Evolutionary conservation across 1,140 invertebrate genomes (phyloP), one percentile per base, ranked within the genome.

Genomic region (Bathynomus jamesi): DNA sequence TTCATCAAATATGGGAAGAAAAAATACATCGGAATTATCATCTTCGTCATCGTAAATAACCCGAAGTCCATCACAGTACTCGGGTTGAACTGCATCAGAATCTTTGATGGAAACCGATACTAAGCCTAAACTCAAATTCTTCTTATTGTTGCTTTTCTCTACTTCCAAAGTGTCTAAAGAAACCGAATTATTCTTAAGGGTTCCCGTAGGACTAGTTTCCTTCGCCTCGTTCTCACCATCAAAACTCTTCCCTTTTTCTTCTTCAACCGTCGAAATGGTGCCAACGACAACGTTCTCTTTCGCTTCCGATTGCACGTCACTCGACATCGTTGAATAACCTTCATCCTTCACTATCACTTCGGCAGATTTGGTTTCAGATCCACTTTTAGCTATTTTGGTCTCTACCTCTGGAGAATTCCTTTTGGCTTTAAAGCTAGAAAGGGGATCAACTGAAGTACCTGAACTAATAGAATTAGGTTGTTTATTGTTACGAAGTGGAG

Each of bases 271-370:
- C 7, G 66, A 73, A 25, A 68, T 65, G 30, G 69, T 62, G 40
- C 65, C 40, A 13, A 62, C 66, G 24, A 68, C 53, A 28, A 70
- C 85, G 64, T 85, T 85, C 25, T 85, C 81, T 7, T 84, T 85
- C 0, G 85, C 86, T 75, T 90, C 89, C 1, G 87, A 87, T 80
- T 92, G 90, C 2, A 92, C 89, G 80, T 94, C 91, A 78, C 90
- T 92, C 0, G 91, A 92, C 91, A 94, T 94, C 3, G 91, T 93
- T 29, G 91, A 93, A 80, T 94, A 94, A 1, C 91, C 91, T 82
- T 94, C 91, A 82, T 93, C 91, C 75, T 89, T 86, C 28, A 69
- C 71, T 11, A 61, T 46, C 30, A 46, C 72, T 40, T 74, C 72
- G 17, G 31, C 32, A 28, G n/a, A 40, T 61, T 75, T 69, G 40